Base-by-base conservation (phyloP, 1,140 invertebrate genomes). In the Heliconius melpomene region DNA sequence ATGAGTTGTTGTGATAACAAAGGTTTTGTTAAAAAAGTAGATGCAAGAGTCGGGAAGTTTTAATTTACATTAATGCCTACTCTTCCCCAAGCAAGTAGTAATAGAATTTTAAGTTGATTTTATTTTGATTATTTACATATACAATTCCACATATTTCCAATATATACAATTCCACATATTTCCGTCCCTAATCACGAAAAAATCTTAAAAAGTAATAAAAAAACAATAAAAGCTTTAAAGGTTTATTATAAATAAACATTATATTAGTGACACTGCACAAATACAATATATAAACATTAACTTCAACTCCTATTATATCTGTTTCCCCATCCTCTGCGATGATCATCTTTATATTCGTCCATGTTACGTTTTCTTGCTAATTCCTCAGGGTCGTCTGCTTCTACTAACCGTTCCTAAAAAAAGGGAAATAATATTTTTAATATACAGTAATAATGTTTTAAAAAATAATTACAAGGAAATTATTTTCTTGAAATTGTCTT, bases 321-420 rank as follows among this genome's bases (percentile, higher is more conserved):
- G 94, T 98, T 99, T 40, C 98, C 98, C 96, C 97, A 98, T 3
- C 98, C 98, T 74, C 98, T 94, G 75, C 97, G 96, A 90, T 98
- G 97, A 46, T 96, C 97, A 95, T 99, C 98, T 93, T 98, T 99
- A 89, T 97, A 99, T 83, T 99, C 98, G 93, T 99, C 98, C 96
- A 97, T 97, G 78, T 95, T 95, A 74, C 98, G 95, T 85, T 96
- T 94, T 81, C 96, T 95, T 7, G 93, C 95, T 74, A 98, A 88
- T 82, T 95, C 93, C 81, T 97, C 97, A 2, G 96, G 95, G 95
- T 99, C 97, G 89, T 98, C 98, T n/a, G 94, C 89, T 85, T 98
- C 97, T 74, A 96, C 94, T 83, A 96, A 94, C 23, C 94, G 91
- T 85, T 98, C 97, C 82, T 94, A 20, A 72, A 57, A 57, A 66